Conservation (phyloP, 2,113 vertebrate species). For the Gymnorhina tibicen region DNA sequence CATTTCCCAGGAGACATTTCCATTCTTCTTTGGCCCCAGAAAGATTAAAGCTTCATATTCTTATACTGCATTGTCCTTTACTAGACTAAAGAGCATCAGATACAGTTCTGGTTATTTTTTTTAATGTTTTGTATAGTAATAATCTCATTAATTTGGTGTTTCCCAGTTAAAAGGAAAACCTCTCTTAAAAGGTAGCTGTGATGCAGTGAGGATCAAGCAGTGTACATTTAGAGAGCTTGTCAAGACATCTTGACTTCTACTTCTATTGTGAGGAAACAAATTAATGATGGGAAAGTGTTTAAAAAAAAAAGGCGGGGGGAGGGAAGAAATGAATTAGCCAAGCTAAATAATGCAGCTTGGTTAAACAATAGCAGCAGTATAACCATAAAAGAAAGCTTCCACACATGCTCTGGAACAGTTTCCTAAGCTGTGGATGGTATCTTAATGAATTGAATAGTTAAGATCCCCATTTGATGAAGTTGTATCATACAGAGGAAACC, state of each 20-base stretch:
- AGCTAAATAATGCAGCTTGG: background rate
- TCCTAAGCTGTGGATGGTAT: background rate
- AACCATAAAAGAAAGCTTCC: background rate
- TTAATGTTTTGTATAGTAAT: background rate
- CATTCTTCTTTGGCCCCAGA: background rate
- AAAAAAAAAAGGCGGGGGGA: background rate
- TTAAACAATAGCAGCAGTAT: background rate
- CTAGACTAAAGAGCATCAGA: background rate
- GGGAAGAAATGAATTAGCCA: background rate
- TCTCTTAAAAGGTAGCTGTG: background rate
- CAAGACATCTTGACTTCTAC: background rate
- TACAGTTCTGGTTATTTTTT: background rate
- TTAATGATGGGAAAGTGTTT: background rate
- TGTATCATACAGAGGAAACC: background rate
- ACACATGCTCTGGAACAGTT: background rate
- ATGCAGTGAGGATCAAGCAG: background rate
- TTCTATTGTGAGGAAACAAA: background rate
- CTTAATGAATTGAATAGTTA: background rate
- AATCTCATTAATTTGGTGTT: background rate
- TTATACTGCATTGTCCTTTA: background rate
- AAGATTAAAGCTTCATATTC: background rate
- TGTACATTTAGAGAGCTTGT: background rate
- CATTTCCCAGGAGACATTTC: background rate
- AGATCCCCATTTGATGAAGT: background rate
- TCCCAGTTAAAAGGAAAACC: background rate